Base-by-base conservation (phyloP, 2,113 vertebrate species). In the Dromaius novaehollandiae region DNA sequence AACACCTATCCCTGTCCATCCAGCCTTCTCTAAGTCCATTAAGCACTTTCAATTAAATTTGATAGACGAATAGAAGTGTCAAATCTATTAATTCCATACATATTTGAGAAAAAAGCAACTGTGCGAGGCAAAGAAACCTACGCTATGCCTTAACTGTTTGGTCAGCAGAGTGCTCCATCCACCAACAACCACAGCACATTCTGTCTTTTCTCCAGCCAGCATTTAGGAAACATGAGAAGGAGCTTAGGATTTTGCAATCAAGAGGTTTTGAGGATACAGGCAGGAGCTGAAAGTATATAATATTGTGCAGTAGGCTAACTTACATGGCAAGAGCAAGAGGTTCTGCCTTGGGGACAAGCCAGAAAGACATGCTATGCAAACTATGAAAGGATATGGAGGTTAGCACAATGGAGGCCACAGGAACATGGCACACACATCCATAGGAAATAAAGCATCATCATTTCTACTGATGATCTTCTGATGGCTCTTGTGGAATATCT, bases 151-250 rank as follows among this genome's bases (percentile, higher is more conserved):
- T 56, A 24, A 15, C 16, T 86, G 34, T 19, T 56, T 75, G 46
- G 13, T 88, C 71, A 86, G 18, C 9, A 80, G 38, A 2, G 6
- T 69, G n/a, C 80, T 86, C 38, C 82, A 74, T 53, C 36, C 9
- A 10, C 19, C 15, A 73, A 1, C n/a, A 69, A 0, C 12, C 4
- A 4, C 38, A 46, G 46, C 5, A 51, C 24, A 2, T 42, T 14
- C 11, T 77, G 17, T 60, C 24, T 68, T 12, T 86, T 78, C 40
- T 86, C 28, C 13, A 69, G n/a, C 4, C 19, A 22, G 4, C 40
- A 34, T 77, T 42, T 86, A 44, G 32, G 58, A 22, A 64, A 50
- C 14, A 30, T 25, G n/a, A 38, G 55, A 87, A 94, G 12, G 5
- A 76, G 28, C 63, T 74, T 74, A 69, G 16, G 17, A 53, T 86